phyloP scores from a whole-genome alignment of 35 echinoderm and acorn worm genomes.

The Holothuria glaberrima region DNA sequence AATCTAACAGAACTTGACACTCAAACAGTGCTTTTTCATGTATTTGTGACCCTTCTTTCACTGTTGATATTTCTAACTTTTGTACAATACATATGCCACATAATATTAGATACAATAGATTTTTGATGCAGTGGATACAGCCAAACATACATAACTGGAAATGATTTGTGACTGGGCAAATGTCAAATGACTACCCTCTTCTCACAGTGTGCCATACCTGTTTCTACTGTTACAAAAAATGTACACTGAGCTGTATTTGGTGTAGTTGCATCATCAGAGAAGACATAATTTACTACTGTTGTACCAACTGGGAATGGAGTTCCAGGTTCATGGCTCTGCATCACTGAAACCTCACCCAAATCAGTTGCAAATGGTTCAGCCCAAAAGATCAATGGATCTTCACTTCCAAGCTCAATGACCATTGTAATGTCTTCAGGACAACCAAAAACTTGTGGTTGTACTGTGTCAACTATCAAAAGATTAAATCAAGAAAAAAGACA shows the following conservation, averaged over 20 bases:
- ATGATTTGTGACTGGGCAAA: too few species aligned
- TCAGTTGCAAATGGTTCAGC: conserved; percentile 35
- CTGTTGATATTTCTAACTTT: too few species aligned
- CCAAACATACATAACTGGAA: too few species aligned
- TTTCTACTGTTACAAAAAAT: conserved; percentile 14
- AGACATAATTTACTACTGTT: conserved; percentile 13
- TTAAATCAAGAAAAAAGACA: too few species aligned
- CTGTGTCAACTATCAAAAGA: conserved; percentile 23
- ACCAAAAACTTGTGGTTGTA: conserved; percentile 17
- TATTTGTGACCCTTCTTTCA: too few species aligned
- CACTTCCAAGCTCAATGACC: conserved; percentile 37
- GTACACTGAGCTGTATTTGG: neutral
- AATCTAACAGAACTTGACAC: too few species aligned
- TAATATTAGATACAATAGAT: too few species aligned
- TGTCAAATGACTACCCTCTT: too few species aligned
- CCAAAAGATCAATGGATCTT: conserved; percentile 44
- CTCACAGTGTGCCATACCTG: conserved; percentile 7
- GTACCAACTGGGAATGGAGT: conserved; percentile 31
- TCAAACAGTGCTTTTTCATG: too few species aligned
- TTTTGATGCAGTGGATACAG: too few species aligned
- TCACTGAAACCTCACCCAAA: conserved; percentile 7
- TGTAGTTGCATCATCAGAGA: conserved; percentile 40
- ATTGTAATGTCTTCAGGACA: conserved; percentile 5
- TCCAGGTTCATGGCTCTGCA: conserved; percentile 17
- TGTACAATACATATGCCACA: too few species aligned